Evolutionary conservation across 2,888 invertebrate species (phyloP).

Genomic region (Chymomyza caudatula): DNA sequence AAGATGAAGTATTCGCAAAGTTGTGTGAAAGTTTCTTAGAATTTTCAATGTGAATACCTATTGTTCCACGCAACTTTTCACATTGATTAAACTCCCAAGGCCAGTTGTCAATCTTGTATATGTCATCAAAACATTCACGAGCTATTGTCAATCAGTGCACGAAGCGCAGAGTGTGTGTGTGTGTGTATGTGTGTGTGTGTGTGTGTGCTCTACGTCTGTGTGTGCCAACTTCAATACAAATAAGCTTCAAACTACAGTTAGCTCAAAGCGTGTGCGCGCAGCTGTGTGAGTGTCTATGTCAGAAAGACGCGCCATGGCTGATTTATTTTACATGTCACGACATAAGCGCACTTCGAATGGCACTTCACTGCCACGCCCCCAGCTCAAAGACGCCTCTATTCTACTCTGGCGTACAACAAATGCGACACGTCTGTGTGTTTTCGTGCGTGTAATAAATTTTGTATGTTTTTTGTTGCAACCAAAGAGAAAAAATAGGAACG

Average conservation of each 20-base stretch:
- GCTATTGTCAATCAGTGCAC: background rate
- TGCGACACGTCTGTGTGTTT: conserved; percentile 68
- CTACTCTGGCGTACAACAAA: conserved; percentile 18
- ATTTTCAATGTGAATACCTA: background rate
- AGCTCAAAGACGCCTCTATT: background rate
- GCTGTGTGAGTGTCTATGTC: background rate
- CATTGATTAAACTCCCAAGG: background rate
- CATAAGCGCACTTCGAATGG: conserved; percentile 60
- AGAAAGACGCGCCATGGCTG: conserved; percentile 45
- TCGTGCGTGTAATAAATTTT: conserved; percentile 71
- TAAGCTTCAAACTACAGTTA: background rate
- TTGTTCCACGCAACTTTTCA: background rate
- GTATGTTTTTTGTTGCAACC: conserved; percentile 53
- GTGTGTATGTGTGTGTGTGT: background rate
- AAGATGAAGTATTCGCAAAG: too few species aligned
- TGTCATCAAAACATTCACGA: background rate
- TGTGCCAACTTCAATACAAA: background rate
- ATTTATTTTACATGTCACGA: conserved; percentile 71
- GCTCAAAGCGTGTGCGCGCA: too few species aligned
- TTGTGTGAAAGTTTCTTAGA: background rate
- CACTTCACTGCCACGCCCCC: conserved; percentile 37
- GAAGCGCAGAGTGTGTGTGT: background rate
- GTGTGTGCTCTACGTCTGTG: background rate
- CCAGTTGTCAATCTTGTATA: background rate
- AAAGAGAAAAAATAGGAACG: conserved; percentile 16